Evolutionary conservation across 1,140 invertebrate genomes (phyloP).

Genomic region (Doryteuthis pealeii): DNA sequence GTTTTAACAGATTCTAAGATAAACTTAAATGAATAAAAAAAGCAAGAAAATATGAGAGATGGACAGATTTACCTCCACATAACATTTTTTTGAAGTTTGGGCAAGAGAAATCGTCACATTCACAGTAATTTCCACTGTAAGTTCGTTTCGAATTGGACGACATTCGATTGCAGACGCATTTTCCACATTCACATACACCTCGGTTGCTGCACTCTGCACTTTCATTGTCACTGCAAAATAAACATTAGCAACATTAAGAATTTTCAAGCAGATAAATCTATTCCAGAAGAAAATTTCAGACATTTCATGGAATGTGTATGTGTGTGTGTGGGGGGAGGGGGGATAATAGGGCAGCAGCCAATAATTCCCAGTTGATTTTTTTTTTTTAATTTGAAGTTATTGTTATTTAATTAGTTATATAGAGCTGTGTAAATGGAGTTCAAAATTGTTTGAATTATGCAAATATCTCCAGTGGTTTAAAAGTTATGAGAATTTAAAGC

Average conservation of each 20-base stretch:
- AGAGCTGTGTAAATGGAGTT: no score
- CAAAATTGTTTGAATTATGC: no score
- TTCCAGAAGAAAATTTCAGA: slow-evolving; percentile 15
- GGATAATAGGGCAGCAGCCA: neutral
- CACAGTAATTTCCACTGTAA: slow-evolving; percentile 79
- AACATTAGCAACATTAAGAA: neutral
- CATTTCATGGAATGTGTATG: neutral
- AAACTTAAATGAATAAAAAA: slow-evolving; percentile 16
- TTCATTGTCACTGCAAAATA: slow-evolving; percentile 14
- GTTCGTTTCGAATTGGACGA: slow-evolving; percentile 12
- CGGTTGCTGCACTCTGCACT: slow-evolving; percentile 30
- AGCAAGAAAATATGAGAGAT: neutral
- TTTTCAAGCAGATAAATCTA: slow-evolving; percentile 16
- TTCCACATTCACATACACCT: slow-evolving; percentile 43
- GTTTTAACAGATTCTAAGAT: slow-evolving; percentile 84
- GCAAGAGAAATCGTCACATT: slow-evolving; percentile 93
- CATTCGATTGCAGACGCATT: slow-evolving; percentile 42
- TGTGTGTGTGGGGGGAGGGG: neutral
- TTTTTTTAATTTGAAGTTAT: no score
- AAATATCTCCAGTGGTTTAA: no score
- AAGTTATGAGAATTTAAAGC: no score
- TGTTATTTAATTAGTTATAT: no score
- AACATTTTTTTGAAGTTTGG: slow-evolving; percentile 76
- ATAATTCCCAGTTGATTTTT: no score
- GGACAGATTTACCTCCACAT: slow-evolving; percentile 69